Percentiles rank a stretch among this genome's conserved stretches.
These are phyloP conservation scores for Drosophila arawakana DNA, from an alignment of 1,140 invertebrate species.

Conservation along the genomic window DNA sequence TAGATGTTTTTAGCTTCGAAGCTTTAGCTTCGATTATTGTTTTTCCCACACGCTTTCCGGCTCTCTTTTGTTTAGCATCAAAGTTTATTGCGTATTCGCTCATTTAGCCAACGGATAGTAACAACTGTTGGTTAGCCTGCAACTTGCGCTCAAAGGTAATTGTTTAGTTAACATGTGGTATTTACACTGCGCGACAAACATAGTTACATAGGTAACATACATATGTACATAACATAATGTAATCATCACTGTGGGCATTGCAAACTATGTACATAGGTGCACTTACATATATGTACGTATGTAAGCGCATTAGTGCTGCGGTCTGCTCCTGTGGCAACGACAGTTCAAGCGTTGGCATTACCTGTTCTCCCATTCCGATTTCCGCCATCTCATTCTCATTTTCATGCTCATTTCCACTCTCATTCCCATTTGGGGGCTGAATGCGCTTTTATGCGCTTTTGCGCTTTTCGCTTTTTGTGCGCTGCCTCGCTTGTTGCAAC, in stretches of 20 bases:
- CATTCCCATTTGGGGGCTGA: background rate
- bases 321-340: conserved; percentile 62
- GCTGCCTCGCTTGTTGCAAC: conserved; percentile 46
- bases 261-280: conserved; percentile 1
- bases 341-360: conserved; percentile 35
- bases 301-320: conserved; percentile 75
- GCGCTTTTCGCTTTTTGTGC: conserved; percentile 60
- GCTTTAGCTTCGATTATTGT: background rate
- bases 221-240: conserved; percentile 30
- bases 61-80: background rate
- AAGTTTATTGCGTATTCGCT: conserved; percentile 64
- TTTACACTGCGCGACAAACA: conserved; percentile 60
- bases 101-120: conserved; percentile 30
- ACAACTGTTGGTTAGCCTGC: conserved; percentile 6
- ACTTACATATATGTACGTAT: conserved; percentile 23
- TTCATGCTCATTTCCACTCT: background rate
- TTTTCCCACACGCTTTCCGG: background rate
- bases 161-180: conserved; percentile 81
- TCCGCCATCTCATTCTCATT: conserved; percentile 1
- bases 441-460: conserved; percentile 79
- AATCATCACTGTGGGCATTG: conserved; percentile 34
- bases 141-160: conserved; percentile 59
- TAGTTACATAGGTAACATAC: conserved; percentile 22
- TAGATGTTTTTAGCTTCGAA: background rate
- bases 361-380: background rate